A percentile compares a stretch with the other conserved stretches of the same genome.
phyloP scores from a whole-genome alignment of 2,888 invertebrate genomes.

The Scelioninae gen. 1 region DNA sequence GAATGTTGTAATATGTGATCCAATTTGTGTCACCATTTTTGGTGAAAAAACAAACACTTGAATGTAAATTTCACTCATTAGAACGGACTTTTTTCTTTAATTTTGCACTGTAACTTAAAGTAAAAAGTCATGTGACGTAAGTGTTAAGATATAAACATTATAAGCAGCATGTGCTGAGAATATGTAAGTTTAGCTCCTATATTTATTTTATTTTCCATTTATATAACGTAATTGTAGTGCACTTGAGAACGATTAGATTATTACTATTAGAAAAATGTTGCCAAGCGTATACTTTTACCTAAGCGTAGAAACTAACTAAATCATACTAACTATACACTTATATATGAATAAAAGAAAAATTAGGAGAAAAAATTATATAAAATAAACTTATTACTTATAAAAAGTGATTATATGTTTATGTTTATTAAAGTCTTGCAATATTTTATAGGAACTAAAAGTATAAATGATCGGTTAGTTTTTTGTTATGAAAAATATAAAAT shows the following conservation, averaged over 20 bases:
- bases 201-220: neutral
- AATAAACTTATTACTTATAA: too few species aligned
- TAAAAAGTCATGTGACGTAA: conserved; percentile 16
- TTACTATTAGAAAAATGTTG: neutral
- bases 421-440: too few species aligned
- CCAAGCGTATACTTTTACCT: neutral
- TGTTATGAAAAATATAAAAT: too few species aligned
- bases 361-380: too few species aligned
- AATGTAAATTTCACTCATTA: conserved; percentile 25
- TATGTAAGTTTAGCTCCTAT: neutral
- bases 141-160: neutral
- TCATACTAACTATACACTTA: too few species aligned
- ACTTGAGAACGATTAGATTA: neutral
- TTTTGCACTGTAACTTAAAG: conserved; percentile 30
- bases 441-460: too few species aligned
- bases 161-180: neutral
- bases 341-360: too few species aligned
- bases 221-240: conserved; percentile 4
- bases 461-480: neutral
- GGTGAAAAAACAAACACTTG: neutral
- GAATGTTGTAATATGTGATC: conserved; percentile 15
- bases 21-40: conserved; percentile 4
- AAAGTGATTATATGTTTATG: too few species aligned
- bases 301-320: too few species aligned
- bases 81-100: conserved; percentile 1